Evolutionary conservation across 2,888 invertebrate genomes (phyloP).

Genomic region (Calameuta pallipes): DNA sequence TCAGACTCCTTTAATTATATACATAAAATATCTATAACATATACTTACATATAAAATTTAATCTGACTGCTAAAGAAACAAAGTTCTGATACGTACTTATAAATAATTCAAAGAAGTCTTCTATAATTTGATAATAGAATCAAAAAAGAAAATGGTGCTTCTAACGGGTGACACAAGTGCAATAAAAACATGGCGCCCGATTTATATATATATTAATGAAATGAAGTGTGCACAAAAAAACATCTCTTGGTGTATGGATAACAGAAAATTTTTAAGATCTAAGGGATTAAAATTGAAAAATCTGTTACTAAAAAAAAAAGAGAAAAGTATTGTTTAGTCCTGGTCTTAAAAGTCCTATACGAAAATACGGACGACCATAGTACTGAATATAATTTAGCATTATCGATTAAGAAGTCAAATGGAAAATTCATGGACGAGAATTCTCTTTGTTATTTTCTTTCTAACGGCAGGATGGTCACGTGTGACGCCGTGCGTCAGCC

Average conservation of each 20-base stretch:
- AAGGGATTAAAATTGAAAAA: neutral
- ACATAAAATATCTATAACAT: neutral
- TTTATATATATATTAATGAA: neutral
- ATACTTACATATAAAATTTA: neutral
- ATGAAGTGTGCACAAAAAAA: neutral
- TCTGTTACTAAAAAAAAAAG: neutral
- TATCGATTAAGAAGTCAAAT: neutral
- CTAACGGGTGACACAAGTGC: neutral
- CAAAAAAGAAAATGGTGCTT: constrained; percentile 24
- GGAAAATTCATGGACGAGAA: neutral
- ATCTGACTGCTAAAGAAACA: constrained; percentile 10
- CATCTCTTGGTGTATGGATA: too few species aligned
- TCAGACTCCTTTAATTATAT: neutral
- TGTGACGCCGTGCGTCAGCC: neutral
- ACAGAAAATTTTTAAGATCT: neutral
- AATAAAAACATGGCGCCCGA: neutral
- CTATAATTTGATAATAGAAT: constrained; percentile 19
- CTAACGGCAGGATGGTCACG: neutral
- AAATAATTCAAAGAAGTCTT: constrained; percentile 10
- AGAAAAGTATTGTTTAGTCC: neutral
- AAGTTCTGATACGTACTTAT: constrained; percentile 27
- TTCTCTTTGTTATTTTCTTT: neutral
- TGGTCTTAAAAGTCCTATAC: neutral
- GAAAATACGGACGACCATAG: neutral
- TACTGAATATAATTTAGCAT: neutral